Evolutionary conservation across 1,140 invertebrate genomes (phyloP), one percentile per base, ranked within the genome.

Genomic region (Drosophila auraria): DNA sequence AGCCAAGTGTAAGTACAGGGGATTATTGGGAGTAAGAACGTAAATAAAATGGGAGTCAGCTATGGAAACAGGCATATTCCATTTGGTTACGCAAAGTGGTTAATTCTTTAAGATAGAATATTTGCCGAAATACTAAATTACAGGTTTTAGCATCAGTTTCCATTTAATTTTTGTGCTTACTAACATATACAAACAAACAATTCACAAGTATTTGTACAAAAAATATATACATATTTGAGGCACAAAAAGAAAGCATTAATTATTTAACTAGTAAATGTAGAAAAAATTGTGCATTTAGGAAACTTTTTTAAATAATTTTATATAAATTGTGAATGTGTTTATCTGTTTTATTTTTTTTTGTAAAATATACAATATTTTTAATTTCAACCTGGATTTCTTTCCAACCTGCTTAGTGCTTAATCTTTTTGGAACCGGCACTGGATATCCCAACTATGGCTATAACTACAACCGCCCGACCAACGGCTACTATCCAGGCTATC

Each of bases 1-100:
- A n/a, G 86, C 87, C 47, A 90, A 90, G 45, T 72, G 86, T 90
- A 59, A 90, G 82, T 78, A 57, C 1, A 12, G 12, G 38, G 12
- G 14, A 25, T 36, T 7, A 30, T 45, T 38, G 36, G 0, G 62
- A 40, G 3, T 25, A 15, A 12, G 7, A 17, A 6, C 33, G 17
- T 2, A 25, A 33, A 15, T 6, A 23, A 15, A 25, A 3, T 12
- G 17, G 5, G 6, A 56, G 12, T 5, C 9, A 36, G 15, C 9
- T 14, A 30, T 17, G 0, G 7, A 45, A 20, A 27, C 7, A 15
- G 7, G 6, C 2, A 25, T 30, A 14, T 38, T 44, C 42, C 11
- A 11, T 14, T 30, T 15, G n/a, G 17, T 56, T 50, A 30, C 23
- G 17, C 9, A 2, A 20, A 20, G 1, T 47, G n/a, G 7, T 20